Evolutionary conservation across 2,113 vertebrate species (phyloP).

Genomic region (Macheiramphus alcinus): DNA sequence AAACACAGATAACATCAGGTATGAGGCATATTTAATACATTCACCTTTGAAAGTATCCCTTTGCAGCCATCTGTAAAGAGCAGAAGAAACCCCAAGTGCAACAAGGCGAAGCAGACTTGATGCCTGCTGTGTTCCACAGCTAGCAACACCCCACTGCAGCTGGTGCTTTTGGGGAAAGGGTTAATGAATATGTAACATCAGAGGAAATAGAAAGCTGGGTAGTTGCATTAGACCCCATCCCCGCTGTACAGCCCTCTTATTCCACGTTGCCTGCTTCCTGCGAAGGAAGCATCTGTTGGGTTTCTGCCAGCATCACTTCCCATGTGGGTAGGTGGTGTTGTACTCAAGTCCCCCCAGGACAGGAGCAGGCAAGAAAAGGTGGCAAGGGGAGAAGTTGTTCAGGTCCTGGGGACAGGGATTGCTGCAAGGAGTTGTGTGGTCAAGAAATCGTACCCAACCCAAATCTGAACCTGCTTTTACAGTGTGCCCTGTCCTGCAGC

Average conservation of each 20-base stretch:
- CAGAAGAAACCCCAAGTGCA: neutral
- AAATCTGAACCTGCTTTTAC: neutral
- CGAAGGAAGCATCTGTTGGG: neutral
- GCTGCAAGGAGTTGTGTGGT: neutral
- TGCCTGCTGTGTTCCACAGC: rapidly evolving
- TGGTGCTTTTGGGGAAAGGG: neutral
- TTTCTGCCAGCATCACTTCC: neutral
- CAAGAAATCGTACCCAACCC: neutral
- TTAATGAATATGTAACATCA: neutral
- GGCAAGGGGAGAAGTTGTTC: neutral
- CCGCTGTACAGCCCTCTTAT: neutral
- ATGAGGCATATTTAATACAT: neutral
- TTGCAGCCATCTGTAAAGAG: neutral
- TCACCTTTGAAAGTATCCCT: neutral
- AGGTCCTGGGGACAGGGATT: neutral
- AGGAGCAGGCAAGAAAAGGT: neutral
- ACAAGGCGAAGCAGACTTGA: neutral
- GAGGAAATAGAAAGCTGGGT: neutral
- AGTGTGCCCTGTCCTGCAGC: neutral
- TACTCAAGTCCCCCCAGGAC: no score
- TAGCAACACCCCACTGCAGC: neutral
- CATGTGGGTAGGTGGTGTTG: neutral
- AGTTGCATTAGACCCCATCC: neutral
- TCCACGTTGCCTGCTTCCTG: neutral
- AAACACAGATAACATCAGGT: neutral